Evolutionary conservation across 2,113 vertebrate species (phyloP).

Genomic region (Serilophus lunatus): DNA sequence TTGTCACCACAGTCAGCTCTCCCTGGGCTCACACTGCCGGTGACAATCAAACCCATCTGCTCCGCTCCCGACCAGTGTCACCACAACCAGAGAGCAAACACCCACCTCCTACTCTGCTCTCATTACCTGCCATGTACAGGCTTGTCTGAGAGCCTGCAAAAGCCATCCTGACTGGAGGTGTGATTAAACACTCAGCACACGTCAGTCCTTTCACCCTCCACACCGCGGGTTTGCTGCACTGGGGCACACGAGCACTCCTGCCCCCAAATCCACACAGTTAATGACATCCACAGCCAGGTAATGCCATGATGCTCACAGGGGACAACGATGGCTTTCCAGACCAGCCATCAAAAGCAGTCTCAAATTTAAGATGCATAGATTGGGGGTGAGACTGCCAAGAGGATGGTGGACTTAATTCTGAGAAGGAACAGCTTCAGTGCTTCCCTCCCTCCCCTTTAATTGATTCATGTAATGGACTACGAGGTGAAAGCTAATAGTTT

Average conservation of each 20-base stretch:
- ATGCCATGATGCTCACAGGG: accelerated
- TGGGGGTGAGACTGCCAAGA: background rate
- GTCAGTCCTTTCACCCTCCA: background rate
- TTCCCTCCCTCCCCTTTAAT: background rate
- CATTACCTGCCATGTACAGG: conserved; percentile 13
- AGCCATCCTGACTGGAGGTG: background rate
- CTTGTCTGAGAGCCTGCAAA: background rate
- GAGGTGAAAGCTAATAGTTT: background rate
- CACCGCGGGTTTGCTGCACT: background rate
- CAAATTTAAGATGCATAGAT: background rate
- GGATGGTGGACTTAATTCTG: background rate
- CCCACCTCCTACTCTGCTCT: conserved; percentile 1
- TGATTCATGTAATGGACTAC: background rate
- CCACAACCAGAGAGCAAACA: background rate
- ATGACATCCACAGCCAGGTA: background rate
- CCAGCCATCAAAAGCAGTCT: background rate
- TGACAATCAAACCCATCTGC: conserved; percentile 76
- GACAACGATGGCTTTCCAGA: background rate
- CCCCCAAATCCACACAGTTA: no score
- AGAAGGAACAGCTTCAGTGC: background rate
- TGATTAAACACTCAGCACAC: background rate
- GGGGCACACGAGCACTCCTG: background rate
- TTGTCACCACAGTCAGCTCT: conserved; percentile 74
- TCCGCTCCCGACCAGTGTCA: conserved; percentile 7
- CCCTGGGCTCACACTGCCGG: conserved; percentile 47